Percentiles rank a stretch among this genome's conserved stretches.
Evolutionary conservation across 2,113 vertebrate genomes (phyloP).

Genomic region (Ceratotherium simum): DNA sequence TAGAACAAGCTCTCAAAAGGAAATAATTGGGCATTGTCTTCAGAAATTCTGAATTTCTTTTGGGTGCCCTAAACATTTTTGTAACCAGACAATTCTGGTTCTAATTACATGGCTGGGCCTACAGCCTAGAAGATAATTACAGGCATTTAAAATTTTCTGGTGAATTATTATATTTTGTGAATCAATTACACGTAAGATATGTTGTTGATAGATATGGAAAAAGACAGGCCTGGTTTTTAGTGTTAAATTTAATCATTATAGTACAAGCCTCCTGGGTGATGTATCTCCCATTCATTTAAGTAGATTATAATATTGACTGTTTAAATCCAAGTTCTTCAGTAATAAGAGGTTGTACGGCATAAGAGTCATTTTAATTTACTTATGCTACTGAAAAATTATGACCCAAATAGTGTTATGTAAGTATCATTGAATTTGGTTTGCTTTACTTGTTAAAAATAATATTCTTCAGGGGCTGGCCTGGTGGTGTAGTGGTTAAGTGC

Average conservation of each 20-base stretch:
- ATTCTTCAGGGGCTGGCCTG: neutral
- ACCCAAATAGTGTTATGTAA: slow-evolving; percentile 51
- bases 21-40: neutral
- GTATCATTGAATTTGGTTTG: slow-evolving; percentile 24
- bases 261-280: neutral
- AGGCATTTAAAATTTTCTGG: slow-evolving; percentile 63
- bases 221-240: slow-evolving; percentile 64
- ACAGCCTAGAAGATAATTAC: slow-evolving; percentile 57
- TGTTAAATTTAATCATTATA: slow-evolving; percentile 47
- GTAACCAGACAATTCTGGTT: slow-evolving; percentile 59
- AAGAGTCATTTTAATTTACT: slow-evolving; percentile 14
- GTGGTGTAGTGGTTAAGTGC: no score
- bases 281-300: slow-evolving; percentile 42
- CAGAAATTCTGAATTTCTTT: slow-evolving; percentile 39
- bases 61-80: slow-evolving; percentile 42
- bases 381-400: slow-evolving; percentile 14
- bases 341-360: neutral
- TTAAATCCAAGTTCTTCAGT: slow-evolving; percentile 46
- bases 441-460: neutral
- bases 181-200: slow-evolving; percentile 55
- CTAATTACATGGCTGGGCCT: slow-evolving; percentile 53
- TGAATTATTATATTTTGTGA: slow-evolving; percentile 70
- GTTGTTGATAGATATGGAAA: slow-evolving; percentile 60
- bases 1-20: neutral
- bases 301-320: slow-evolving; percentile 47